Base-by-base conservation (phyloP, 2,888 invertebrate genomes). In the Chrysomela aeneicollis region DNA sequence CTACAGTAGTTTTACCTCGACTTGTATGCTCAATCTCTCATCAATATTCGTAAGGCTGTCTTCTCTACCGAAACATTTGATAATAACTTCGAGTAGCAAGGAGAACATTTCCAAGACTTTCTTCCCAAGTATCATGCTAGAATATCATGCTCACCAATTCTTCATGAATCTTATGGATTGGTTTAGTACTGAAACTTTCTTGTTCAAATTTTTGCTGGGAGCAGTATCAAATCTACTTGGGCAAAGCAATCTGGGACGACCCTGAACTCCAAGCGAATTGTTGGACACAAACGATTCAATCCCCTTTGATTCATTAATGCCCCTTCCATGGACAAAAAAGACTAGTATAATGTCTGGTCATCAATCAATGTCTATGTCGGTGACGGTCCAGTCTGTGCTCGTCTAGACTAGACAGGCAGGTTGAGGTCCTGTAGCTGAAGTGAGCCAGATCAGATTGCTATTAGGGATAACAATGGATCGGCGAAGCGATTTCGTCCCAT, bases 291-390 rank as follows among this genome's bases (percentile, higher is more conserved):
- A 1, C 57, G 57, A 46, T 50, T 57, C 57, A 57, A 51, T 62
- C 42, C 47, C 42, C 51, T 5, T 32, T 17, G 21, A 35, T 17
- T 21, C 49, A 57, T 50, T 57, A 62, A 50, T 42, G 62, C 57
- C 62, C 55, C 59, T 55, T 62, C 47, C 49, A 42, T 17, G 59
- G 26, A 49, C 47, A 50, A 64, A 60, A 64, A 64, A 59, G 59
- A 64, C 54, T 64, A 55, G 64, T 60, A 60, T 35, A 60, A 54
- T 42, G 64, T 64, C 64, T 21, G 64, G 55, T 64, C 54, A 64
- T 64, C 59, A 54, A 64, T 64, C 64, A 64, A 49, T 55, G 60
- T 59, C 64, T 15, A 17, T 49, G 51, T 9, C 51, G 57, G 19
- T 62, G 62, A 62, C 62, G 50, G 62, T 46, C 54, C 54, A 18